These are phyloP conservation scores for Eueides isabella DNA, from an alignment of 1,140 invertebrate genomes.

Conservation along the genomic window DNA sequence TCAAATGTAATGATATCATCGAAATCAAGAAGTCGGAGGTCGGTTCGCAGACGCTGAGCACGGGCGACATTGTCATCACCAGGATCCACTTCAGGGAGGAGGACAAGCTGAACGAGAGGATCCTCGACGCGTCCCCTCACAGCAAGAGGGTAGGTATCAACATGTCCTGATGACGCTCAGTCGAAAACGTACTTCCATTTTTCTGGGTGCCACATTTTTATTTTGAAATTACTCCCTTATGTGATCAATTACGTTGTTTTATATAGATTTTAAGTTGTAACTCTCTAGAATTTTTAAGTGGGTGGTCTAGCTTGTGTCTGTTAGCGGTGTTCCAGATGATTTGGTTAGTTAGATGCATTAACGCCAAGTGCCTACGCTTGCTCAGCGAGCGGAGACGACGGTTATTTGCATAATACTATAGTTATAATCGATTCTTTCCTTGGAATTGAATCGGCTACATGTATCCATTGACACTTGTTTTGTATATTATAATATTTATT, in stretches of 20 bases:
- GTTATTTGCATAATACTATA: slow-evolving; percentile 66
- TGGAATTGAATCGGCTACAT: slow-evolving; percentile 58
- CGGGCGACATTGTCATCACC: slow-evolving; percentile 96
- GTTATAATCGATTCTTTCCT: slow-evolving; percentile 51
- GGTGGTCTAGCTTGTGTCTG: slow-evolving; percentile 53
- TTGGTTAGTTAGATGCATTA: slow-evolving; percentile 59
- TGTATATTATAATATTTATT: slow-evolving; percentile 67
- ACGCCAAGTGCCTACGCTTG: slow-evolving; percentile 70
- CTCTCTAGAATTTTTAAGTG: slow-evolving; percentile 43
- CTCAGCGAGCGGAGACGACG: slow-evolving; percentile 75
- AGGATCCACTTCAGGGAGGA: slow-evolving; percentile 92
- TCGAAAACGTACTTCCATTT: slow-evolving; percentile 54
- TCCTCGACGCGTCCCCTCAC: slow-evolving; percentile 77
- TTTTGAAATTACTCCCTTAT: slow-evolving; percentile 67
- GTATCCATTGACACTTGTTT: slow-evolving; percentile 41
- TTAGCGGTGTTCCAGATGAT: slow-evolving; percentile 67
- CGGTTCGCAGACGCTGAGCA: slow-evolving; percentile 92
- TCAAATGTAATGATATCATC: slow-evolving; percentile 77
- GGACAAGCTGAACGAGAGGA: slow-evolving; percentile 83
- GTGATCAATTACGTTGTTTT: slow-evolving; percentile 70
- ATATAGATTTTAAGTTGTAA: slow-evolving; percentile 62
- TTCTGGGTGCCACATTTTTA: slow-evolving; percentile 74
- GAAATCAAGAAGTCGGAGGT: slow-evolving; percentile 79
- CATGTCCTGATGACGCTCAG: slow-evolving; percentile 74
- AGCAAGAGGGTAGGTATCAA: slow-evolving; percentile 71